phyloP scores from a whole-genome alignment of 2,797 vertebrate species.

The Gastrophryne carolinensis region DNA sequence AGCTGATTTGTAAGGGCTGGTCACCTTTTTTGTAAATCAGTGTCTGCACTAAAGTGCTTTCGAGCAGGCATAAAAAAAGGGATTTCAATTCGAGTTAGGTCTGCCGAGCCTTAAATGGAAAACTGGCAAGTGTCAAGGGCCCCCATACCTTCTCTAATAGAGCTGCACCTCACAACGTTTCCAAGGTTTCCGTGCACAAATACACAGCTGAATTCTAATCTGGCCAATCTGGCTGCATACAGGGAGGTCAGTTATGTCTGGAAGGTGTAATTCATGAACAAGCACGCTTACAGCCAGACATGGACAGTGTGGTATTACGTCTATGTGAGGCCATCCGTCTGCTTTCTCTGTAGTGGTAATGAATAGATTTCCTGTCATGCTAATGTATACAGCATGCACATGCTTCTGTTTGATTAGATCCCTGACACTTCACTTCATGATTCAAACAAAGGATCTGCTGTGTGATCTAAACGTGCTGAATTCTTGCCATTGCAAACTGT shows the following conservation, averaged over 20 bases:
- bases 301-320: not conserved
- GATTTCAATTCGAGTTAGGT: not conserved
- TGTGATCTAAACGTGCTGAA: no score
- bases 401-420: no score
- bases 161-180: not conserved
- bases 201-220: not conserved
- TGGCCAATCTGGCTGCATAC: not conserved
- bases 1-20: no score
- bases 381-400: no score
- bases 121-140: not conserved
- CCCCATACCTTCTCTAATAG: slow-evolving; percentile 1
- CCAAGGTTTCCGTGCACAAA: not conserved
- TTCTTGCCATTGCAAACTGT: no score
- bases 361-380: not conserved
- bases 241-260: not conserved
- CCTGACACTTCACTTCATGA: no score
- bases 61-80: not conserved
- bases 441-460: no score
- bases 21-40: no score
- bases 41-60: not conserved
- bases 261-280: slow-evolving; percentile 13
- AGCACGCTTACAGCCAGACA: not conserved
- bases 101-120: slow-evolving; percentile 2
- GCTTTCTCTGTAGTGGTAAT: not conserved
- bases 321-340: not conserved